These are phyloP conservation scores for Dynastes grantii DNA, from an alignment of 2,888 invertebrate genomes.

Conservation along the genomic window DNA sequence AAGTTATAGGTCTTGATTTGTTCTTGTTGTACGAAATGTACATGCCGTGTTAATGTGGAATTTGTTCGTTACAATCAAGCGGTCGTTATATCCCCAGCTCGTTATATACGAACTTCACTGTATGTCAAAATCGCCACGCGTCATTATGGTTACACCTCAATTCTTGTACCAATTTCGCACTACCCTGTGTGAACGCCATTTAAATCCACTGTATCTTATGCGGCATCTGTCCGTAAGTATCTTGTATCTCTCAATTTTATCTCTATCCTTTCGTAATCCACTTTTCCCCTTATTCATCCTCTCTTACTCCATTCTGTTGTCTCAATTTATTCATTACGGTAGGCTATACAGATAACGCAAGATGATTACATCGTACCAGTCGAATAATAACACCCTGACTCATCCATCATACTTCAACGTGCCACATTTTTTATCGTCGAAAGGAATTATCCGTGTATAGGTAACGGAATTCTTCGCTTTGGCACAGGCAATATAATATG, in stretches of 20 bases:
- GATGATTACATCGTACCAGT: slow-evolving; percentile 5
- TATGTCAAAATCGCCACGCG: too few relatives aligned
- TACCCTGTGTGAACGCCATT: too few relatives aligned
- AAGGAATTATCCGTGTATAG: slow-evolving; percentile 16
- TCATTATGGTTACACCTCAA: too few relatives aligned
- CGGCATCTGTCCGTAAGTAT: background rate
- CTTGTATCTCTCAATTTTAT: background rate
- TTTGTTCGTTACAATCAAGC: too few relatives aligned
- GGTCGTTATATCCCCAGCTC: too few relatives aligned
- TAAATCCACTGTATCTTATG: too few relatives aligned
- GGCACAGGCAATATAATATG: slow-evolving; percentile 5
- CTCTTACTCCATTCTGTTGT: background rate
- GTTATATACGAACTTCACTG: too few relatives aligned
- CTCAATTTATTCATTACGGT: slow-evolving; percentile 11
- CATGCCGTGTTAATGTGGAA: too few relatives aligned
- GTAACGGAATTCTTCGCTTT: slow-evolving; percentile 4
- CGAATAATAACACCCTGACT: slow-evolving; percentile 13
- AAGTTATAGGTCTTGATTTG: too few relatives aligned
- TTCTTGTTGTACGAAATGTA: too few relatives aligned
- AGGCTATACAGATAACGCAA: background rate
- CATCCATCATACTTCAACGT: slow-evolving; percentile 30
- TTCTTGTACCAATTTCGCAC: too few relatives aligned
- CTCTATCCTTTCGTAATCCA: background rate
- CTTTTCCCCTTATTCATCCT: too few relatives aligned
- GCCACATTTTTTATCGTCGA: slow-evolving; percentile 15